Base-by-base conservation (phyloP, 2,888 invertebrate genomes). In the Agonum fuliginosum region DNA sequence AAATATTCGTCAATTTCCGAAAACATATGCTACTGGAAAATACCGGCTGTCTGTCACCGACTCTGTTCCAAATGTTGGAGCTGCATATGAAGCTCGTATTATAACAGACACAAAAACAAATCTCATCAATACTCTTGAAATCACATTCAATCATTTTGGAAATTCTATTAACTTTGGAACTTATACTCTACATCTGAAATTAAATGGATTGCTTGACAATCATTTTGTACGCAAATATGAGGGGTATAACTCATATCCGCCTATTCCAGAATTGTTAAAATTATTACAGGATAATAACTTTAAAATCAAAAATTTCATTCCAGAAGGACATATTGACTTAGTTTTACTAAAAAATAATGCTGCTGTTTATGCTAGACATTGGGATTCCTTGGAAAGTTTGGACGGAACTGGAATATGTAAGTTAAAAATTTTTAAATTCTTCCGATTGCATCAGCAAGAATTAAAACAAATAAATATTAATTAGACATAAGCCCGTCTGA, bases 211-310 rank as follows among this genome's bases (percentile, higher is more conserved):
- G 10, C 4, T 17, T 3, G 70, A 70, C 4, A 6, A 1, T n/a
- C 1, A 17, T 8, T 70, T 22, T 30, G 46, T 22, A 12, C 10
- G 1, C 2, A 22, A 0, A 6, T 30, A 6, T 3, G 3, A 5
- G 43, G 20, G 46, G n/a, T 6, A 24, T 46, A 43, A 17, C 6
- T 8, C 17, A 70, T 3, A 3, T 22, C 6, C 2, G 2, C 17
- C 46, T 5, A 43, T 70, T 6, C 46, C 70, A 8, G 8, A 43
- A 22, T 22, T 70, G 14, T 43, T 70, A 22, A 43, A 70, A 70
- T 24, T 70, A 14, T 12, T 70, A 24, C 19, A 24, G 24, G 20
- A 70, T 8, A 12, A 22, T 41, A 43, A 46, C 8, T 70, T 43
- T 24, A n/a, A 46, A 1, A 17, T 70, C 6, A 22, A 24, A 20